Evolutionary conservation across 2,797 vertebrate genomes (phyloP), one percentile per base, ranked within the genome.

Genomic region (Bradypodion ventrale): DNA sequence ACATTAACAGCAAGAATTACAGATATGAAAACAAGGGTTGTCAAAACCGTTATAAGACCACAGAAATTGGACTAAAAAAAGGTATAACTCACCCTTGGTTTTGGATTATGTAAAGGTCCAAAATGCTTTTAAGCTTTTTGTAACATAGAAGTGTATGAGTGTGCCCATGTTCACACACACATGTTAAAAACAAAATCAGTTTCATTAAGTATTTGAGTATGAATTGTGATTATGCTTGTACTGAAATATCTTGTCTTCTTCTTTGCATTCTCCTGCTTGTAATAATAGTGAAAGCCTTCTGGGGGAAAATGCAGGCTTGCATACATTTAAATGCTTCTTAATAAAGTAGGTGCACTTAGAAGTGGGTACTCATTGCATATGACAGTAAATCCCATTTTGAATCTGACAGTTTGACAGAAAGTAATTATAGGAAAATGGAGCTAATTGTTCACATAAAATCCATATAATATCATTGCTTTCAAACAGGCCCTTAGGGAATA

Each of bases 401-500:
- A 83, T 3, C 9, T 74, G 81, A 68, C 35, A 83, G 75, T 56
- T 77, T 80, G 66, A 59, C 52, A 69, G 25, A 62, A 83, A 75
- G 59, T 73, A 82, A 82, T 46, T 75, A 78, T 44, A 78, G 60
- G 49, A 78, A 73, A 73, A 49, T 65, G 35, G 70, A 88, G 66
- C 60, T 80, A 85, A 74, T 83, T 87, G 69, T 68, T 68, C 21
- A 29, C 70, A 81, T 81, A 68, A 86, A 77, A 68, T 80, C 60
- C 68, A 69, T 78, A 66, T 70, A 42, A 42, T 52, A n/a, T n/a
- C 29, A 44, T 82, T 69, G 16, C 46, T 42, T 73, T 86, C 66
- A 73, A 49, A 52, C 7, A 23, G 15, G 1, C 25, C 60, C 52
- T 74, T 69, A 37, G 25, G 49, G 32, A 49, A 35, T 15, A 42